Base-by-base conservation (phyloP, 2,797 vertebrate species). In the Pogonophryne albipinna region DNA sequence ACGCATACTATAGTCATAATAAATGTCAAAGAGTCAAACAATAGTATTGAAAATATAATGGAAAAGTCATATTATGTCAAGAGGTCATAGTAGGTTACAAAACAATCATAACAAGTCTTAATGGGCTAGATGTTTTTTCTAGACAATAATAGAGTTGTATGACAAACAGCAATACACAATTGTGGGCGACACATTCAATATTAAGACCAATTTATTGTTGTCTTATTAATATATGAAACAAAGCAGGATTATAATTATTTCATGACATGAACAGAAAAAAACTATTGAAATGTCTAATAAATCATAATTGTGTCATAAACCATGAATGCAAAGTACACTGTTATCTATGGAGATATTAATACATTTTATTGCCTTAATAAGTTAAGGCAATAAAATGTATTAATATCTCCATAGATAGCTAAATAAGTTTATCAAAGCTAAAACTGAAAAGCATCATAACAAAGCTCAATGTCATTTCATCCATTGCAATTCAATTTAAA, bases 401-500 rank as follows among this genome's bases (percentile, higher is more conserved):
- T n/a, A n/a, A n/a, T n/a, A n/a, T n/a, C n/a, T n/a, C n/a, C n/a
- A n/a, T n/a, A n/a, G n/a, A n/a, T n/a, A n/a, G n/a, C n/a, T n/a
- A n/a, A n/a, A n/a, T n/a, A n/a, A n/a, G n/a, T 84, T 82, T 88
- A 88, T 82, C 75, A 80, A 23, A 52, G 67, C 68, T 57, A 27
- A 85, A 87, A 91, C 71, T 82, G 70, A 87, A 85, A 89, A 66
- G 71, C 79, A 69, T 83, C 75, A 75, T 63, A 71, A 78, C 85
- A 82, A 89, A 87, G 50, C 61, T 78, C 75, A 86, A 67, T 85
- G 77, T 85, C 79, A 87, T 14, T 64, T 64, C 62, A 78, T 82
- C 63, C 71, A 71, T 79, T 89, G 73, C 63, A 84, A 89, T 84
- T 85, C 86, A 89, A 90, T 87, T 12, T 76, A 52, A 80, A 91